Conservation (phyloP, 2,888 invertebrate species). For the Colostygia pectinataria region DNA sequence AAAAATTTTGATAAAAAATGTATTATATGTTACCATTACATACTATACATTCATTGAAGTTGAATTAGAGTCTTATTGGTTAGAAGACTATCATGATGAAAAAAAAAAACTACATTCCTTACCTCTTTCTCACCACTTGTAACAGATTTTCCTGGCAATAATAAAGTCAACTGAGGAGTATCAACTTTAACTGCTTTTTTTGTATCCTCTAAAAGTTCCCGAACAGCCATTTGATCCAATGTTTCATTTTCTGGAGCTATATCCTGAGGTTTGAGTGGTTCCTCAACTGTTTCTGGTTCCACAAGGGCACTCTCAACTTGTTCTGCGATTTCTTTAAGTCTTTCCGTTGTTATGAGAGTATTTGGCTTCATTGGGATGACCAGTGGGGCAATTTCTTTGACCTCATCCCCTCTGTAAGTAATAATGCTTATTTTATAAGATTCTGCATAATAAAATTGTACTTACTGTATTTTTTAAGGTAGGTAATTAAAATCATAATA, state of each 20-base stretch:
- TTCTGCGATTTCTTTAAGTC: slow-evolving; percentile 72
- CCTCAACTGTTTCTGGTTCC: slow-evolving; percentile 59
- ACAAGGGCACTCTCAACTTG: slow-evolving; percentile 78
- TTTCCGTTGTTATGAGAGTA: slow-evolving; percentile 78
- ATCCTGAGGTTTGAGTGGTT: slow-evolving; percentile 47
- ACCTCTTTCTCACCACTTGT: slow-evolving; percentile 86
- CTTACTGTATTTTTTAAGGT: no score
- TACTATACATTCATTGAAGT: no score
- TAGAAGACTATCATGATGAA: background rate
- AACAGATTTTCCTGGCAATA: slow-evolving; percentile 80
- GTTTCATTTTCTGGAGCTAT: slow-evolving; percentile 52
- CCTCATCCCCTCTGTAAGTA: slow-evolving; percentile 75
- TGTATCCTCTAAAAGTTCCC: slow-evolving; percentile 86
- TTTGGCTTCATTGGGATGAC: slow-evolving; percentile 86
- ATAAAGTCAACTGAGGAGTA: slow-evolving; percentile 72
- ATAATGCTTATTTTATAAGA: no score
- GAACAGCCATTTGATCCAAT: slow-evolving; percentile 87
- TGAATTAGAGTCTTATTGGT: no score
- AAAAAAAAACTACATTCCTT: slow-evolving; percentile 4
- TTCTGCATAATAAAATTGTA: no score
- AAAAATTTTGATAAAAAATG: no score
- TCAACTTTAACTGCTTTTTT: slow-evolving; percentile 64
- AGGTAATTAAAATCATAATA: no score
- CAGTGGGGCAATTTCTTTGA: slow-evolving; percentile 80
- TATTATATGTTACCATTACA: no score